Conservation (phyloP, 2,113 vertebrate genomes). For the Motacilla tschutschensis region DNA sequence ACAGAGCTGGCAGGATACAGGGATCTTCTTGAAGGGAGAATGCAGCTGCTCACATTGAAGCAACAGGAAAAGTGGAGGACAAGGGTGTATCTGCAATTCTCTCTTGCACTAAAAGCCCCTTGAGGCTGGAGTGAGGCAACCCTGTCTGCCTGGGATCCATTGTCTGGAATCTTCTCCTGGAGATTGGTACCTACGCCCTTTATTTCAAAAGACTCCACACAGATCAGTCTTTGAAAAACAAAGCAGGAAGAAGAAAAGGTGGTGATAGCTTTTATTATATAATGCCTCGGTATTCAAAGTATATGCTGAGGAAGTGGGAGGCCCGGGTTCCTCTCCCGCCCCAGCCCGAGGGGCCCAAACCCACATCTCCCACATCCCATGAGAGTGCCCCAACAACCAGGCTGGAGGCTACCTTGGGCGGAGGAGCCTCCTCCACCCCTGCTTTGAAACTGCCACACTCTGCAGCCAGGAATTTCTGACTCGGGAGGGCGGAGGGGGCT, state of each 20-base stretch:
- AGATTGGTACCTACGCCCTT: conserved; percentile 65
- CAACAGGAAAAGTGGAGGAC: conserved; percentile 34
- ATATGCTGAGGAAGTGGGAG: conserved; percentile 64
- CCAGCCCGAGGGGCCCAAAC: conserved; percentile 55
- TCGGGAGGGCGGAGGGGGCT: background rate
- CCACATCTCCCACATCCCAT: conserved; percentile 43
- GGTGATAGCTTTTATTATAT: conserved; percentile 61
- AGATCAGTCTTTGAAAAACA: conserved; percentile 55
- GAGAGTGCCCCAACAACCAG: conserved; percentile 33
- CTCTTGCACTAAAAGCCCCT: conserved; percentile 53
- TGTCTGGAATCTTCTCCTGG: conserved; percentile 59
- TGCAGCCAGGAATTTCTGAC: background rate
- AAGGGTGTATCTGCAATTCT: conserved; percentile 41
- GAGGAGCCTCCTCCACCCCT: conserved; percentile 40
- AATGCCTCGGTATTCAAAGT: conserved; percentile 55
- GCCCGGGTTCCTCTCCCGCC: conserved; percentile 45
- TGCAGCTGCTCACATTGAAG: background rate
- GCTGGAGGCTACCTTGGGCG: conserved; percentile 53
- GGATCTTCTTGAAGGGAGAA: background rate
- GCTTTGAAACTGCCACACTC: conserved; percentile 14
- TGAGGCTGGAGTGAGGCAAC: conserved; percentile 56
- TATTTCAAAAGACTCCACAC: conserved; percentile 60
- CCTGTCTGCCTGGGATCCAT: conserved; percentile 54
- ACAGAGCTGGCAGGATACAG: background rate
- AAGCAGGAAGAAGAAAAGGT: conserved; percentile 69